Conservation (phyloP, 1,140 invertebrate species). For the Micrasema minimum region DNA sequence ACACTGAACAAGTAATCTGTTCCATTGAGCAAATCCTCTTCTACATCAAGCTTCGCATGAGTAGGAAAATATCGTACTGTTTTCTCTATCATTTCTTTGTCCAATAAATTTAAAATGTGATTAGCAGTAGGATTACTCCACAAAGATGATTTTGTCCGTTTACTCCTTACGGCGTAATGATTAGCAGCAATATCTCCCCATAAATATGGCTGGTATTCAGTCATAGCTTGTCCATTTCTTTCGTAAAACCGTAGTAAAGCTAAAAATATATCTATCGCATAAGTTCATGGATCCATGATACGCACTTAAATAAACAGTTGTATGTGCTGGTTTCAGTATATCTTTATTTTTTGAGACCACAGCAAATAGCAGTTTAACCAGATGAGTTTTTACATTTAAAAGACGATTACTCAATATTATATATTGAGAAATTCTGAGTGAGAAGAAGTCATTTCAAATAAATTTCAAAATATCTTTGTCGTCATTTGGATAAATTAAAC, state of each 20-base stretch:
- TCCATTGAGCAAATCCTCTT: slow-evolving; percentile 24
- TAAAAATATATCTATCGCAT: slow-evolving; percentile 73
- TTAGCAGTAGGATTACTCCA: slow-evolving; percentile 76
- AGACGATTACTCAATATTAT: slow-evolving; percentile 68
- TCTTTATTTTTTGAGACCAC: slow-evolving; percentile 70
- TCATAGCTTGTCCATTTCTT: slow-evolving; percentile 68
- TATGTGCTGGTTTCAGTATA: slow-evolving; percentile 71
- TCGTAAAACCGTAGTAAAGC: slow-evolving; percentile 74
- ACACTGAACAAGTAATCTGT: slow-evolving; percentile 9
- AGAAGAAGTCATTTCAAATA: slow-evolving; percentile 79
- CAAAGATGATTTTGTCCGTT: slow-evolving; percentile 65
- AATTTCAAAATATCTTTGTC: slow-evolving; percentile 67
- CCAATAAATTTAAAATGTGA: slow-evolving; percentile 78
- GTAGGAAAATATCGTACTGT: slow-evolving; percentile 78
- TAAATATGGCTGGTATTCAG: slow-evolving; percentile 79
- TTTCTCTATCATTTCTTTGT: slow-evolving; percentile 69
- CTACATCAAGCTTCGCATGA: slow-evolving; percentile 48
- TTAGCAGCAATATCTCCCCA: slow-evolving; percentile 81
- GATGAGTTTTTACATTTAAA: slow-evolving; percentile 68
- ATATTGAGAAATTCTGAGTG: slow-evolving; percentile 80
- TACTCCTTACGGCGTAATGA: slow-evolving; percentile 77
- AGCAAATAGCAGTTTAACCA: slow-evolving; percentile 71
- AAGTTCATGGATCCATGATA: slow-evolving; percentile 74
- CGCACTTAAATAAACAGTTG: slow-evolving; percentile 77
- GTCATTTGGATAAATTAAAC: slow-evolving; percentile 66